Evolutionary conservation across 2,888 invertebrate genomes (phyloP).

Genomic region (Fragum whitleyi): DNA sequence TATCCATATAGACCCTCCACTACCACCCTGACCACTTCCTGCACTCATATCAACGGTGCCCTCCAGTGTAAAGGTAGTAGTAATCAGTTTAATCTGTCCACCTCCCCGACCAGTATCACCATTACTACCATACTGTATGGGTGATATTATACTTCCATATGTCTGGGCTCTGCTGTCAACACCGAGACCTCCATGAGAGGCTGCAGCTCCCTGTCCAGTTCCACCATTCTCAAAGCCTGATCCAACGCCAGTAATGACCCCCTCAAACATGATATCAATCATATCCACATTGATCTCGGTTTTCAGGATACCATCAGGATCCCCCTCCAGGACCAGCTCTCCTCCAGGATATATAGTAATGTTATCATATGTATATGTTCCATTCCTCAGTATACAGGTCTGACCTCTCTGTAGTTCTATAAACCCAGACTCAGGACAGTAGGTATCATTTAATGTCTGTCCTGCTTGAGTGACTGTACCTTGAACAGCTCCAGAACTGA

Average conservation of each 20-base stretch:
- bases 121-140: constrained; percentile 73
- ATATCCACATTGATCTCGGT: constrained; percentile 65
- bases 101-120: constrained; percentile 62
- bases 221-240: constrained; percentile 66
- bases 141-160: constrained; percentile 69
- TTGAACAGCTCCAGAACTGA: constrained; percentile 27
- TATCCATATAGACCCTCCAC: constrained; percentile 71
- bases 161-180: constrained; percentile 48
- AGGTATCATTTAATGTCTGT: constrained; percentile 19
- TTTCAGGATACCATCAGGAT: constrained; percentile 55
- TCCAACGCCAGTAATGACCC: constrained; percentile 67
- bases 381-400: constrained; percentile 62
- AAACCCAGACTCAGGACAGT: constrained; percentile 39
- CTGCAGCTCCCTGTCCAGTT: constrained; percentile 62
- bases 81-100: constrained; percentile 67
- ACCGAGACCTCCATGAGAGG: constrained; percentile 72
- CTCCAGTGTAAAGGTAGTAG: constrained; percentile 55
- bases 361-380: constrained; percentile 56
- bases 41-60: constrained; percentile 74
- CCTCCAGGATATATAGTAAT: constrained; percentile 71
- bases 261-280: constrained; percentile 67
- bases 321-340: constrained; percentile 66
- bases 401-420: constrained; percentile 62
- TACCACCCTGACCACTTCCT: constrained; percentile 59
- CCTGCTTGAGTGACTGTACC: constrained; percentile 36